A percentile compares a stretch with the other conserved stretches of the same genome.
Conservation (phyloP, 2,113 vertebrate species). For the Cavia aperea region DNA sequence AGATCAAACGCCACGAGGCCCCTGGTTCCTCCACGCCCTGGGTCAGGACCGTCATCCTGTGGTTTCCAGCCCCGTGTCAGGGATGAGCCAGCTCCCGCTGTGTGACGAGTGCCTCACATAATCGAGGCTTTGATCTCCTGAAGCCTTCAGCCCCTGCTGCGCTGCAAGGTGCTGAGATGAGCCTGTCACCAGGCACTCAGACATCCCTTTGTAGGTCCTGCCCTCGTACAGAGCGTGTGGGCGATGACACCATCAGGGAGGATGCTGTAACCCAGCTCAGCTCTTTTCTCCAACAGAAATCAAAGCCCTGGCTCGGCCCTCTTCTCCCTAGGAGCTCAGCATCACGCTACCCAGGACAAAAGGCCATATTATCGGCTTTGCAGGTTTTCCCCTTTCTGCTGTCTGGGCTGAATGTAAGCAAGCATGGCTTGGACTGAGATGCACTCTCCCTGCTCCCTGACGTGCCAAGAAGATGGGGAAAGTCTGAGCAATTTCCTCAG, state of each 20-base stretch:
- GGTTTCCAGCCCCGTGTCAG: neutral
- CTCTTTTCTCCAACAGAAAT: conserved; percentile 46
- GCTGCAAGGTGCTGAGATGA: neutral
- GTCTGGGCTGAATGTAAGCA: neutral
- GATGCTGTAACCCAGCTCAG: conserved; percentile 18
- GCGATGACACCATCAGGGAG: neutral
- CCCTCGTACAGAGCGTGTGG: neutral
- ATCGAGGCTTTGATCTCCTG: conserved; percentile 42
- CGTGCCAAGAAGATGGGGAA: neutral
- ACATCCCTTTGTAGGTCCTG: conserved; percentile 39
- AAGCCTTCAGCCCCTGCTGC: neutral
- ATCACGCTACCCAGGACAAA: conserved; percentile 12
- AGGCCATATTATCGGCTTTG: neutral
- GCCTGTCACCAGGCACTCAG: conserved; percentile 37
- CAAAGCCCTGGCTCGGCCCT: conserved; percentile 41
- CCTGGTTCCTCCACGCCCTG: neutral
- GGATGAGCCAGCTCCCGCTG: conserved; percentile 28
- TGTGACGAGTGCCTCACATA: conserved; percentile 22
- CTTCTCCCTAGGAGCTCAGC: neutral
- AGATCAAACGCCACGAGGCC: neutral
- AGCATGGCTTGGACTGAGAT: neutral
- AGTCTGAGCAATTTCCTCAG: conserved; percentile 28
- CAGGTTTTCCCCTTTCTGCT: neutral
- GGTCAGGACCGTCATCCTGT: neutral
- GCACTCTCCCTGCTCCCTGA: neutral